Evolutionary conservation across 2,888 invertebrate species (phyloP).

Genomic region (Lypha dubia): DNA sequence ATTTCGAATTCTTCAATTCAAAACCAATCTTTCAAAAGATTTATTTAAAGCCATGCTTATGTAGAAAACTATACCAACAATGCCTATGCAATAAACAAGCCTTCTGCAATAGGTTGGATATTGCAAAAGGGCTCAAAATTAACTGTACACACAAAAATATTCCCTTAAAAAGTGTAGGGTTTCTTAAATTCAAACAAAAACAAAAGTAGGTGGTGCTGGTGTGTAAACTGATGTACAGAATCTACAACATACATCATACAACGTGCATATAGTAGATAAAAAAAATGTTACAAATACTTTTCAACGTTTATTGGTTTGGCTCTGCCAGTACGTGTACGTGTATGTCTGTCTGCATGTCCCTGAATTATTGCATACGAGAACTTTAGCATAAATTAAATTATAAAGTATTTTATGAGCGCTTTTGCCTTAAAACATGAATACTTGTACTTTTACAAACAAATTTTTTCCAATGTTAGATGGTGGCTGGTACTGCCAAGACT

Average conservation of each 20-base stretch:
- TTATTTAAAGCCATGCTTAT: too few species aligned
- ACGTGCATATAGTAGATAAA: slow-evolving; percentile 40
- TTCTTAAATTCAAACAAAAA: slow-evolving; percentile 9
- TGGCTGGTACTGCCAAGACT: slow-evolving; percentile 15
- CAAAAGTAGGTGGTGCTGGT: slow-evolving; percentile 62
- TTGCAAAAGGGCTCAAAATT: too few species aligned
- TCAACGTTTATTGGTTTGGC: slow-evolving; percentile 38
- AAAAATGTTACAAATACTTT: slow-evolving; percentile 32
- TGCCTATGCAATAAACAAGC: too few species aligned
- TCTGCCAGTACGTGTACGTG: slow-evolving; percentile 9
- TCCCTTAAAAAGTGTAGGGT: neutral
- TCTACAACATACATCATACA: slow-evolving; percentile 52
- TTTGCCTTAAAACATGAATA: slow-evolving; percentile 50
- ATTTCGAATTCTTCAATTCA: too few species aligned
- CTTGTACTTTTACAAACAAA: slow-evolving; percentile 23
- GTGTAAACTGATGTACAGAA: slow-evolving; percentile 60
- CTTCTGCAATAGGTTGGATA: too few species aligned
- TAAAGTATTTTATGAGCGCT: slow-evolving; percentile 79
- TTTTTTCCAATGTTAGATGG: slow-evolving; percentile 11
- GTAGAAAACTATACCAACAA: too few species aligned
- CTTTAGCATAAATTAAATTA: slow-evolving; percentile 82
- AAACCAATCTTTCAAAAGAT: too few species aligned
- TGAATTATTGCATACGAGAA: slow-evolving; percentile 57
- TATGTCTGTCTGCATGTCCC: neutral
- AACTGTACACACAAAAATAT: neutral